Conservation (phyloP, 53 echinoderm and acorn worm genomes). For the Astropecten irregularis region DNA sequence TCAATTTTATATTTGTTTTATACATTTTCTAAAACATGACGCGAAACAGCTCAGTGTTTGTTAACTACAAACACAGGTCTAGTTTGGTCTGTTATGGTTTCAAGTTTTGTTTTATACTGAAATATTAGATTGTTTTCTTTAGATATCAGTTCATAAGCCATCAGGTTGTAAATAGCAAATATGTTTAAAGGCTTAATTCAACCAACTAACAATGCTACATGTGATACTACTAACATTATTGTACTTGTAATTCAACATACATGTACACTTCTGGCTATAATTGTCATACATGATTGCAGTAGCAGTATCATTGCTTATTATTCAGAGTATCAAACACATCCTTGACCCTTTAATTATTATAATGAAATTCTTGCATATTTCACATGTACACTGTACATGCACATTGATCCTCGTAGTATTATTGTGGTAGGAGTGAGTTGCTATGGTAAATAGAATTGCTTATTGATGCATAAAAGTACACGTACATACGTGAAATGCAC, state of each 20-base stretch:
- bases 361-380: background rate
- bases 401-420: background rate
- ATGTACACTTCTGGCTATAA: background rate
- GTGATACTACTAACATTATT: background rate
- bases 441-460: constrained; percentile 6
- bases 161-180: no score
- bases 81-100: no score
- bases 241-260: background rate
- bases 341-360: constrained; percentile 12
- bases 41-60: no score
- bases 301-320: background rate
- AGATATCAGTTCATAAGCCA: no score
- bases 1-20: no score
- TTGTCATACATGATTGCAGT: background rate
- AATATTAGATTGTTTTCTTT: no score
- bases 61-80: no score
- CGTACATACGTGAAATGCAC: background rate
- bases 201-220: no score
- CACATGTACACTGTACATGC: background rate
- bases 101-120: no score
- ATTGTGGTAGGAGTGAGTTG: background rate
- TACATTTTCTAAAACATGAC: no score
- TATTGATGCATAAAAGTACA: background rate
- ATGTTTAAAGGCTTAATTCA: no score
- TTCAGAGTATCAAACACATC: background rate